Evolutionary conservation across 2,888 invertebrate genomes (phyloP).

Genomic region (Glyphotaelius pellucidus): DNA sequence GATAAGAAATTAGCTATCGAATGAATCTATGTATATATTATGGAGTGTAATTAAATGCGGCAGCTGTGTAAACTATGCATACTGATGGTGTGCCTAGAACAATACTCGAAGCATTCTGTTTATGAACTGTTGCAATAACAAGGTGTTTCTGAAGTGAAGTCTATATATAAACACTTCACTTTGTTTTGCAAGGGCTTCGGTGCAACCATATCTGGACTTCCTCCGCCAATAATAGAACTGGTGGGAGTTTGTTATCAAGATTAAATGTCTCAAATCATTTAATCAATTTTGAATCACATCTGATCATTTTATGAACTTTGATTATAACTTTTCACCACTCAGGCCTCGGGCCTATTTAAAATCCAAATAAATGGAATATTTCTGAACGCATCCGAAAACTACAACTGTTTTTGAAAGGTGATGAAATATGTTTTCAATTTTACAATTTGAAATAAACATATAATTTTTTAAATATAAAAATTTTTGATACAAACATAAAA

Average conservation of each 20-base stretch:
- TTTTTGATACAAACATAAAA: too few species aligned
- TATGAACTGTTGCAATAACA: conserved; percentile 16
- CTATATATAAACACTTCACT: neutral
- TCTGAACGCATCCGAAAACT: too few species aligned
- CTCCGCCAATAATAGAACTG: neutral
- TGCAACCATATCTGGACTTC: neutral
- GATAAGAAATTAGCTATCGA: neutral
- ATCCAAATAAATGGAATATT: too few species aligned
- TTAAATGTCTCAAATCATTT: neutral
- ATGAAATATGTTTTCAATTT: too few species aligned
- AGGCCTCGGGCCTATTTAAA: too few species aligned
- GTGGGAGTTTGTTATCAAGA: neutral
- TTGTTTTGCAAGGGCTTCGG: neutral
- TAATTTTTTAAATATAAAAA: too few species aligned
- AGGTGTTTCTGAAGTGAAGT: neutral
- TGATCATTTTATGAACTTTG: too few species aligned
- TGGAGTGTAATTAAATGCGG: conserved; percentile 7
- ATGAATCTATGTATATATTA: neutral
- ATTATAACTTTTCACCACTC: too few species aligned
- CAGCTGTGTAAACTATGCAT: conserved; percentile 4
- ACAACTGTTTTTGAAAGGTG: too few species aligned
- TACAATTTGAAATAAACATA: too few species aligned
- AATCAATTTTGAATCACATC: too few species aligned
- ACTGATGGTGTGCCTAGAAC: neutral
- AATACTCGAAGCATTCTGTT: conserved; percentile 14